Base-by-base conservation (phyloP, 2,888 invertebrate genomes). In the Apotomis capreana region DNA sequence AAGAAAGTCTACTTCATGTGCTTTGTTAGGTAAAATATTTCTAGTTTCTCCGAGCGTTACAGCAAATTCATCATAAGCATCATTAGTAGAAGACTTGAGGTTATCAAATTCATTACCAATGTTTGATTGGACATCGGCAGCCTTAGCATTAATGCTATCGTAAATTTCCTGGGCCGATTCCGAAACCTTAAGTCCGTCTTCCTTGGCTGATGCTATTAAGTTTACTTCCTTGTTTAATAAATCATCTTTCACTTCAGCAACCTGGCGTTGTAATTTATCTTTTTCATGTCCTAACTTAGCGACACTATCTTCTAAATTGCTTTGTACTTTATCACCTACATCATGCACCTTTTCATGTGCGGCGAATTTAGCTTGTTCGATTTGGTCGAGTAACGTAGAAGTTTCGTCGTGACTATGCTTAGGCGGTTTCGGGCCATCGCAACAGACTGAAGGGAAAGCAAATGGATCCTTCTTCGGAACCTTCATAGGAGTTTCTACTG, bases 331-430 rank as follows among this genome's bases (percentile, higher is more conserved):
- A 44, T 88, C 89, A 13, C 84, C 76, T 0, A 88, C 76, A 74
- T 87, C 90, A 57, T 86, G 83, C 2, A 89, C 74, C 68, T 88
- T 89, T 79, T 92, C 92, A 73, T 92, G 87, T 1, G 89, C 84
- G 9, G 90, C 78, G 70, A 92, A 92, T 70, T 91, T 87, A 3
- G 87, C 89, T 74, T 93, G 90, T 83, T 93, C 93, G 74, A 91
- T 87, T 73, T 89, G 89, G 67, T 92, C 93, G 4, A 85, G 82
- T 68, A 91, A 76, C 74, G 88, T 92, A 3, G 91, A 91, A 4
- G 92, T 91, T 82, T 92, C 92, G 26, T 93, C 90, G 65, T 92
- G 91, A 26, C 87, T 84, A 75, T 93, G 91, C 80, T 91, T 90
- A 73, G 87, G 84, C 46, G 88, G 89, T 61, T 86, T 83, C 13